Percentiles rank a stretch among this genome's conserved stretches.
These are phyloP conservation scores for Gallinago undulata DNA, from an alignment of 2,113 vertebrate species.

Conservation along the genomic window DNA sequence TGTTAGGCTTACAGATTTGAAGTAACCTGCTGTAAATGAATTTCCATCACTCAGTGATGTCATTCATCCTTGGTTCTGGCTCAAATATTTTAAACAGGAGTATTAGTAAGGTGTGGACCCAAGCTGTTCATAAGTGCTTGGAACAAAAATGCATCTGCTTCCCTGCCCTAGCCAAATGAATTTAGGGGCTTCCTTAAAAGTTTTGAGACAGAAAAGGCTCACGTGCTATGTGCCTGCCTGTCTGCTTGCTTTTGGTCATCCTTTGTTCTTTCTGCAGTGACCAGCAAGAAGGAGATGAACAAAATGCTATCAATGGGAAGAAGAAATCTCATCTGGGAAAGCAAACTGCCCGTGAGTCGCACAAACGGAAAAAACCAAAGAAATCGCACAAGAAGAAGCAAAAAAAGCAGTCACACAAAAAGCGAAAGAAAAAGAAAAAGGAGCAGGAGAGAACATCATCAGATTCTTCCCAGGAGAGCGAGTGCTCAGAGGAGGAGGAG, in stretches of 20 bases:
- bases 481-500: conserved; percentile 72
- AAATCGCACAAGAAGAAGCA: conserved; percentile 90
- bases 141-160: background rate
- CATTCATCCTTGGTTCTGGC: background rate
- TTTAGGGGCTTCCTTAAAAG: background rate
- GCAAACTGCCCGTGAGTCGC: conserved; percentile 68
- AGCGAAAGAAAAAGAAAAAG: conserved; percentile 80
- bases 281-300: conserved; percentile 65
- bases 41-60: background rate
- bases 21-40: background rate
- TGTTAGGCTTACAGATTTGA: background rate
- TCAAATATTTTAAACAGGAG: background rate
- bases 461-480: conserved; percentile 70
- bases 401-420: conserved; percentile 87
- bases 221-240: background rate
- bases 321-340: conserved; percentile 74
- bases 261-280: conserved; percentile 67
- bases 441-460: conserved; percentile 63
- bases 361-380: conserved; percentile 82
- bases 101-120: background rate
- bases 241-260: background rate
- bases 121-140: background rate
- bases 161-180: background rate
- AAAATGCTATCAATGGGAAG: conserved; percentile 71
- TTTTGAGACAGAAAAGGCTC: background rate